phyloP scores from a whole-genome alignment of 2,797 vertebrate genomes.

The Argentina silus region DNA sequence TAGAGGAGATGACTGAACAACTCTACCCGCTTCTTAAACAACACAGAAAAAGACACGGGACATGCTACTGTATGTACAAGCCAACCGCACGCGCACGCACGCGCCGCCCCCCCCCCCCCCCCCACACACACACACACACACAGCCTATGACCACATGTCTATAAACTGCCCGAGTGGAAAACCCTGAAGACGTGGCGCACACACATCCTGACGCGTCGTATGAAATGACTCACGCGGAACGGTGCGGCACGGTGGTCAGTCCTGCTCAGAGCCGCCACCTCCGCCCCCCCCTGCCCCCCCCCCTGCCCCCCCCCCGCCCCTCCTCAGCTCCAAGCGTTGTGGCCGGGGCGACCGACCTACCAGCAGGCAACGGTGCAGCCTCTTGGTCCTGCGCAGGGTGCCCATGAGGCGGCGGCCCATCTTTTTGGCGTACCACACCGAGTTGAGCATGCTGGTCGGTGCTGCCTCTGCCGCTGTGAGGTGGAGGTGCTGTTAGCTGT shows the following conservation, averaged over 20 bases:
- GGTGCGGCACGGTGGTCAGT: neutral
- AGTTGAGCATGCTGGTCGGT: constrained; percentile 79
- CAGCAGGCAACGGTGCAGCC: constrained; percentile 81
- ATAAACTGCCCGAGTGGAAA: neutral
- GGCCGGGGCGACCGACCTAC: constrained; percentile 72
- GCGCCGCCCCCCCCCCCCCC: neutral
- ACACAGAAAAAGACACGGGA: constrained; percentile 15
- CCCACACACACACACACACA: constrained; percentile 18
- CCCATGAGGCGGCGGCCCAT: constrained; percentile 84
- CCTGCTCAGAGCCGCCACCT: neutral
- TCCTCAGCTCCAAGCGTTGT: neutral
- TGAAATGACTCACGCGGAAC: constrained; percentile 36
- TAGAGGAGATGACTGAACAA: constrained; percentile 1
- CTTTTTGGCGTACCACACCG: constrained; percentile 84
- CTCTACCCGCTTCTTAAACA: neutral
- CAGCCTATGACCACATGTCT: neutral
- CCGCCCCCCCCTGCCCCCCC: constrained; percentile 10
- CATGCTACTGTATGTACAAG: neutral
- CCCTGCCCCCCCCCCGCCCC: constrained; percentile 33
- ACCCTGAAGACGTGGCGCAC: constrained; percentile 2
- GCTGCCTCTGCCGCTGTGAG: constrained; percentile 16
- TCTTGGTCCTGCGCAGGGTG: constrained; percentile 80
- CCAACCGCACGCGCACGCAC: neutral
- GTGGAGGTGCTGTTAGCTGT: neutral
- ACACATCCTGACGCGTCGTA: constrained; percentile 4